Base-by-base conservation (phyloP, 2,888 invertebrate genomes). In the Hedya salicella region DNA sequence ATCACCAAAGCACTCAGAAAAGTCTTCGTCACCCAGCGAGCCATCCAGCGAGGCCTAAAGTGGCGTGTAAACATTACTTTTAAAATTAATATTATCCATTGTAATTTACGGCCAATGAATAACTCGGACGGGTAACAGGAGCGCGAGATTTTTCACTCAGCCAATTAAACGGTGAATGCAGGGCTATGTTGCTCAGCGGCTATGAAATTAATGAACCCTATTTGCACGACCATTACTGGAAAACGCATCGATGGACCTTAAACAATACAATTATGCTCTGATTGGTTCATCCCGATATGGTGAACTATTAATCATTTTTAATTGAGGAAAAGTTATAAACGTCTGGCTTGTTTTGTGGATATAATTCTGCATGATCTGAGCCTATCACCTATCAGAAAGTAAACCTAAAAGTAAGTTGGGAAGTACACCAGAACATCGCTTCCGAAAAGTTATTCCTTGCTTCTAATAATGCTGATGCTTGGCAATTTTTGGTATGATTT, bases 101-200 rank as follows among this genome's bases (percentile, higher is more conserved):
- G 78, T 78, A 79, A 81, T 86, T 83, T 81, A 77, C 76, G 72
- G 71, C 75, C 78, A 79, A 82, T 86, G 80, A 83, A 81, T 78
- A 62, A 82, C 81, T 78, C 76, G 72, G 75, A 76, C 70, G 74
- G 74, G 89, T 86, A 89, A 89, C 79, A 79, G 78, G 88, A 91
- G 85, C 80, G 80, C 75, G 77, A 71, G 73, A 88, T 91, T 90
- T 89, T 90, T 91, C 90, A 89, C 80, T 78, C 79, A 79, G 85
- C 89, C 91, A 91, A 91, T 91, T 92, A 91, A 88, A 85, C 21
- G 65, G 52, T 30, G 59, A 21, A 16, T 42, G 63, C 60, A 78
- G 78, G 78, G 81, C 75, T 73, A 78, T 81, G 80, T 81, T 85
- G 80, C 78, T 79, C 75, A 79, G 78, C 78, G 80, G 79, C 83